A percentile compares a stretch with the other conserved stretches of the same genome.
These are phyloP conservation scores for Asteroscopus sphinx DNA, from an alignment of 2,888 invertebrate genomes.

Conservation along the genomic window DNA sequence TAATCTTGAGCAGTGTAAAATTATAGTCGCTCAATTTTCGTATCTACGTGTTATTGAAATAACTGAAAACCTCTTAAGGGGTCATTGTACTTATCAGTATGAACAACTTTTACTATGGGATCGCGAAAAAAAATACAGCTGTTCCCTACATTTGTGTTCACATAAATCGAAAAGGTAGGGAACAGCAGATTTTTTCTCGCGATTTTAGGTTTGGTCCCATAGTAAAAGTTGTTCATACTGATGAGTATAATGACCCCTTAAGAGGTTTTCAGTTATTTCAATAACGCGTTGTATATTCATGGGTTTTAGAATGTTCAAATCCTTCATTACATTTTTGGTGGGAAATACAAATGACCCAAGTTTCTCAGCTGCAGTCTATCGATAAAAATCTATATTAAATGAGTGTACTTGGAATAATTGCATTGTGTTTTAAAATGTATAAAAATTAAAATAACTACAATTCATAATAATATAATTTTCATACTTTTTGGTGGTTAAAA, in stretches of 20 bases:
- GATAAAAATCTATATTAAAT: constrained; percentile 19
- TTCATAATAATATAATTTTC: constrained; percentile 44
- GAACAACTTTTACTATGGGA: no score
- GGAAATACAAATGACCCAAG: constrained; percentile 48
- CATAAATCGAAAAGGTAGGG: no score
- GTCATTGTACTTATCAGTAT: no score
- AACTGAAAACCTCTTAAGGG: no score
- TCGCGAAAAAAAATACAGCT: no score
- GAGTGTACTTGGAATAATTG: constrained; percentile 46
- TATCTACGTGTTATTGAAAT: no score
- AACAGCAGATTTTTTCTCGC: no score
- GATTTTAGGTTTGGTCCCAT: no score
- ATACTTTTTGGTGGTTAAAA: constrained; percentile 65
- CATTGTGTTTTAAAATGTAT: constrained; percentile 47
- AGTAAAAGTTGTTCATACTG: no score
- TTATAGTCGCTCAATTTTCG: not conserved
- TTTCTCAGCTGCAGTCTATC: constrained; percentile 14
- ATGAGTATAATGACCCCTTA: no score
- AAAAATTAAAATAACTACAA: constrained; percentile 37
- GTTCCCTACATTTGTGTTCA: no score
- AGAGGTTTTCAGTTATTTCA: constrained; percentile 9
- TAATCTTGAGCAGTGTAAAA: constrained; percentile 35
- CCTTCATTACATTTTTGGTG: constrained; percentile 51
- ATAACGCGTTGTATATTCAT: constrained; percentile 14
- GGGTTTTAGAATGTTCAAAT: constrained; percentile 26